phyloP scores from a whole-genome alignment of 2,888 invertebrate genomes.

The Acrocyrtus sp. region DNA sequence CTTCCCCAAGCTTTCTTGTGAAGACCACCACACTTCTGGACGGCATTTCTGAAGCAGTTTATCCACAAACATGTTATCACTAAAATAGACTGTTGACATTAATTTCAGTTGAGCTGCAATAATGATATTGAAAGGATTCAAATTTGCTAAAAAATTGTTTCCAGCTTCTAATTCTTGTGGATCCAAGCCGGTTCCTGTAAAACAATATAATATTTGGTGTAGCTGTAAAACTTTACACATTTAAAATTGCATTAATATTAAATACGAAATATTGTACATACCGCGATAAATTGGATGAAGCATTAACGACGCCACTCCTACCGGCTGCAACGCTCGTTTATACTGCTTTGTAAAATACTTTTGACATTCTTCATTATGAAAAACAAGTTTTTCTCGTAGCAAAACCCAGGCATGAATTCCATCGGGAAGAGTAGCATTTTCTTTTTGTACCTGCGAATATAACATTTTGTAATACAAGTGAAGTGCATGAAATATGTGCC shows the following conservation, averaged over 20 bases:
- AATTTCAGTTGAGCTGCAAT: background rate
- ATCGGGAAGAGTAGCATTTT: conserved; percentile 24
- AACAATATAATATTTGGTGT: too few relatives aligned
- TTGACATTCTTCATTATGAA: background rate
- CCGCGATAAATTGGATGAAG: conserved; percentile 30
- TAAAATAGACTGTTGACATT: background rate
- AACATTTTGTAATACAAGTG: conserved; percentile 6
- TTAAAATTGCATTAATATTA: background rate
- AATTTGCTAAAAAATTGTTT: background rate
- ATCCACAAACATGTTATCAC: background rate
- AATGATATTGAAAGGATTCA: background rate
- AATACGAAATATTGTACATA: background rate
- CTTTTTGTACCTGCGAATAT: conserved; percentile 12
- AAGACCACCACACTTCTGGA: conserved; percentile 3
- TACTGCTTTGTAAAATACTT: conserved; percentile 25
- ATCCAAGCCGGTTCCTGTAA: background rate
- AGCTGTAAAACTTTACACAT: background rate
- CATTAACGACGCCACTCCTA: conserved; percentile 30
- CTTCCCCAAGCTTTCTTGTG: background rate
- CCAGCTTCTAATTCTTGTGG: background rate
- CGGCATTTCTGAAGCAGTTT: background rate
- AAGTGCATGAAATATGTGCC: too few relatives aligned
- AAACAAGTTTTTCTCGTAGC: background rate
- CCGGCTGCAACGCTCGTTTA: conserved; percentile 4
- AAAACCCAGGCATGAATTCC: conserved; percentile 12